Conservation (phyloP, 2,888 invertebrate species). For the Bellardia pandia region DNA sequence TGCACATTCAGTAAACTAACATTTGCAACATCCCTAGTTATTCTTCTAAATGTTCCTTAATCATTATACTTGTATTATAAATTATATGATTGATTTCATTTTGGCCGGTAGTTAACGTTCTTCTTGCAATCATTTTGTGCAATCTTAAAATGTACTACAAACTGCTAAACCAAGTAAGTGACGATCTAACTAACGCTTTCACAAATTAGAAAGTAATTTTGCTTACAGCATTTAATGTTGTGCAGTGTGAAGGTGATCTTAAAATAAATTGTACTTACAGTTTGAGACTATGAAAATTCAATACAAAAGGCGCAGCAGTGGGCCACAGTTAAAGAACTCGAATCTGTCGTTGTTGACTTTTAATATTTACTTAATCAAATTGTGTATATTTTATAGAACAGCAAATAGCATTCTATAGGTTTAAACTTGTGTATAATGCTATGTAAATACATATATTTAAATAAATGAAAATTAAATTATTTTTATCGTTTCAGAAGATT, state of each 20-base stretch:
- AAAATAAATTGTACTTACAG: background rate
- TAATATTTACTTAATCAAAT: no score
- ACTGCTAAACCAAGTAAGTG: background rate
- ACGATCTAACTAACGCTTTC: slow-evolving; percentile 24
- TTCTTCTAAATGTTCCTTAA: no score
- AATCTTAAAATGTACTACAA: background rate
- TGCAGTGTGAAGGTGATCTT: background rate
- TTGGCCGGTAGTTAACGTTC: background rate
- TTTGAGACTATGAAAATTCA: no score
- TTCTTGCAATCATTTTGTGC: background rate
- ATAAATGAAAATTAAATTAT: slow-evolving; percentile 12
- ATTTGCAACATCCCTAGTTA: no score
- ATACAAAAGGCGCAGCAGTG: no score
- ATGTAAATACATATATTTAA: background rate
- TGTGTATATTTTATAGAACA: no score
- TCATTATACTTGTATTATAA: background rate
- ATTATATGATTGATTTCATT: background rate
- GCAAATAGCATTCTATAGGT: no score
- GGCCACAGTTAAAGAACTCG: no score
- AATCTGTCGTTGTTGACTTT: no score
- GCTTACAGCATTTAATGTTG: slow-evolving; percentile 8
- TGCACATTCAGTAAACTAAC: no score
- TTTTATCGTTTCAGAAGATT: slow-evolving; percentile 81
- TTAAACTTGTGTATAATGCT: no score
- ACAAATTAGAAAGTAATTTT: slow-evolving; percentile 34